phyloP scores from a whole-genome alignment of 1,140 invertebrate genomes.

The Lamellibrachia luymesi region DNA sequence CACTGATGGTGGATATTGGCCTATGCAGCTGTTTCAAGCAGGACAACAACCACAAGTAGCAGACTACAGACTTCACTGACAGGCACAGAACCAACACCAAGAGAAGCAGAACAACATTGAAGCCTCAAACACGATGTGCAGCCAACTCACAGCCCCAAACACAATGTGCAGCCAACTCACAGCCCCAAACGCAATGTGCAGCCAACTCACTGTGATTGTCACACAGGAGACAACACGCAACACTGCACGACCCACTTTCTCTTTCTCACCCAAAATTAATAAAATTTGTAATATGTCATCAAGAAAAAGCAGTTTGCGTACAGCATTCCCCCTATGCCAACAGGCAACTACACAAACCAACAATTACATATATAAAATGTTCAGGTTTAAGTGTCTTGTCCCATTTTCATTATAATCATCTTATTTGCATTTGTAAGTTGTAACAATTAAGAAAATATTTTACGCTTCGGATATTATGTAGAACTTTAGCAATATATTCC shows the following conservation, averaged over 20 bases:
- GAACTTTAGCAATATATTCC: background rate
- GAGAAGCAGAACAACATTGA: background rate
- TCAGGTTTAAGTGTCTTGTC: background rate
- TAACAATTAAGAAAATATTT: background rate
- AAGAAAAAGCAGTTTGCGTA: background rate
- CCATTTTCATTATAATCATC: background rate
- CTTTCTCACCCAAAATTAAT: background rate
- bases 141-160: background rate
- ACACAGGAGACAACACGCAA: background rate
- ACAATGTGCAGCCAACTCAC: background rate
- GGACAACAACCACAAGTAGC: background rate
- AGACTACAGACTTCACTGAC: background rate
- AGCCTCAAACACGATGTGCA: background rate
- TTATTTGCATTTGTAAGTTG: background rate
- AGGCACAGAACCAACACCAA: slow-evolving; percentile 5
- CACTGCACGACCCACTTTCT: background rate
- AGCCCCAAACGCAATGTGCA: background rate
- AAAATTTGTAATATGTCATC: background rate
- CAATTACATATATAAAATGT: background rate
- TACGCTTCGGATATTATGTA: background rate
- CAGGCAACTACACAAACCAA: background rate
- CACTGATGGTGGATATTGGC: background rate
- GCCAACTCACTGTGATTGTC: background rate
- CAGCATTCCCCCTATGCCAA: background rate
- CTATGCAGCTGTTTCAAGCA: background rate